Evolutionary conservation across 2,113 vertebrate genomes (phyloP).

Genomic region (Oreochromis niloticus): DNA sequence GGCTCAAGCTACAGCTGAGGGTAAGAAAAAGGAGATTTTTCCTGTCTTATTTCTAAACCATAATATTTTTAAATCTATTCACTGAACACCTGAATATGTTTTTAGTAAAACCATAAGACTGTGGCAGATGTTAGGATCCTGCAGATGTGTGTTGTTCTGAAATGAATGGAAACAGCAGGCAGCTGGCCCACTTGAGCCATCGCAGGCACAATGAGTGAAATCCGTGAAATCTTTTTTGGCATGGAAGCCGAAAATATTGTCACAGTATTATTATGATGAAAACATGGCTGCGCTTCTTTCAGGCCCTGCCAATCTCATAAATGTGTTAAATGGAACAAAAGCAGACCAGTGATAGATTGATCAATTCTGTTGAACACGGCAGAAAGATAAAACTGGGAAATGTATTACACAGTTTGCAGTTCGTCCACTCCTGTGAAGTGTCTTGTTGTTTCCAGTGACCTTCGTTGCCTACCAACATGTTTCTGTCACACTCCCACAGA

Average conservation of each 20-base stretch:
- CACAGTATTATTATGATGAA: neutral
- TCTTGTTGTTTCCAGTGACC: neutral
- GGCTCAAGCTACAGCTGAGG: neutral
- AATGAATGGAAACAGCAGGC: neutral
- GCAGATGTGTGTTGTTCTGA: neutral
- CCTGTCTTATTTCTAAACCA: neutral
- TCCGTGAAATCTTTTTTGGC: neutral
- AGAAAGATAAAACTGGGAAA: neutral
- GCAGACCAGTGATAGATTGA: neutral
- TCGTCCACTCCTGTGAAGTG: neutral
- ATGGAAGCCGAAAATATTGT: neutral
- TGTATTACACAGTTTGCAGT: neutral
- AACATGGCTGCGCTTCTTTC: neutral
- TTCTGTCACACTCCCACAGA: neutral
- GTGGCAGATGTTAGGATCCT: neutral
- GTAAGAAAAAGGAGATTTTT: neutral
- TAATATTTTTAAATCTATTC: neutral
- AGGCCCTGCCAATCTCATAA: neutral
- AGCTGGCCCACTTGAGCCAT: neutral
- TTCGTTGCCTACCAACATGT: neutral
- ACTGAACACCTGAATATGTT: neutral
- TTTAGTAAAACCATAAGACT: neutral
- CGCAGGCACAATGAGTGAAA: neutral
- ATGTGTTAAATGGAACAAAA: neutral
- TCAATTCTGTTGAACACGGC: neutral